A percentile compares a stretch with the other conserved stretches of the same genome.
Conservation (phyloP, 2,888 invertebrate genomes). For the Luperina nickerlii region DNA sequence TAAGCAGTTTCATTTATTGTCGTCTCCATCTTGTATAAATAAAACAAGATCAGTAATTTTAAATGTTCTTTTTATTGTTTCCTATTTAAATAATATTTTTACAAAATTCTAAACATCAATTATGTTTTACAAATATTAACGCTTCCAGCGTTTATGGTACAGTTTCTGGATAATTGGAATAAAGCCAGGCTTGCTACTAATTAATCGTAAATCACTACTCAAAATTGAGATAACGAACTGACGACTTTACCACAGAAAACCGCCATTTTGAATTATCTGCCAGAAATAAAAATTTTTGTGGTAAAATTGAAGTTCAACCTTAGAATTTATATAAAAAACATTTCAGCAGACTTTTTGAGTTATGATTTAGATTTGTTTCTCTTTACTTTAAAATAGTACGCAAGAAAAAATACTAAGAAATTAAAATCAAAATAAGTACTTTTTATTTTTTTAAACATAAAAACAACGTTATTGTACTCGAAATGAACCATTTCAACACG, state of each 20-base stretch:
- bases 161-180: slow-evolving; percentile 61
- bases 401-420: neutral
- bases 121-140: slow-evolving; percentile 76
- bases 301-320: slow-evolving; percentile 33
- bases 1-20: neutral
- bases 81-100: slow-evolving; percentile 77
- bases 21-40: neutral
- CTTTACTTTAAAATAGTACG: slow-evolving; percentile 49
- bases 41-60: slow-evolving; percentile 56
- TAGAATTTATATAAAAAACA: slow-evolving; percentile 41
- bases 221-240: slow-evolving; percentile 60
- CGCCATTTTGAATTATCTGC: slow-evolving; percentile 23
- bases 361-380: slow-evolving; percentile 45
- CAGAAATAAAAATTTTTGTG: slow-evolving; percentile 18
- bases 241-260: slow-evolving; percentile 36
- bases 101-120: slow-evolving; percentile 82
- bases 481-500: neutral
- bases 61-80: slow-evolving; percentile 70
- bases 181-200: slow-evolving; percentile 70
- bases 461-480: slow-evolving; percentile 36
- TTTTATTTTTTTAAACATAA: slow-evolving; percentile 23
- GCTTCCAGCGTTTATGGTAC: slow-evolving; percentile 71
- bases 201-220: slow-evolving; percentile 59
- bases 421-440: slow-evolving; percentile 7
- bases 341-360: slow-evolving; percentile 58